phyloP scores from a whole-genome alignment of 2,113 vertebrate species.

The Trematomus loennbergii region DNA sequence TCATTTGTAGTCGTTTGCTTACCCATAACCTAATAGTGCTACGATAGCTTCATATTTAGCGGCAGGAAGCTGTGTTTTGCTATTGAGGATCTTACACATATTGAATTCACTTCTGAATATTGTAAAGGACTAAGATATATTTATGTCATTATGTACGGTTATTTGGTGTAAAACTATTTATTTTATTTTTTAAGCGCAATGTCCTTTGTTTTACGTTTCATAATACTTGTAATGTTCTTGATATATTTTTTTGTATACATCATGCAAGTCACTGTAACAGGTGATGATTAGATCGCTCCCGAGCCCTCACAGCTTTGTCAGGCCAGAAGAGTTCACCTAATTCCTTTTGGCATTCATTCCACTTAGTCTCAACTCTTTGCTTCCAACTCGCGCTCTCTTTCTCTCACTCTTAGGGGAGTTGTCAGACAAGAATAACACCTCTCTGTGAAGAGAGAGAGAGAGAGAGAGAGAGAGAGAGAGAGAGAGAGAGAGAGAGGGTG shows the following conservation, averaged over 20 bases:
- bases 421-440: slow-evolving; percentile 73
- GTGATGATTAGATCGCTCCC: slow-evolving; percentile 55
- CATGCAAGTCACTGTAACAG: slow-evolving; percentile 42
- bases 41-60: not conserved
- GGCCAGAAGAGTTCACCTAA: slow-evolving; percentile 53
- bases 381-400: slow-evolving; percentile 38
- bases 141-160: not conserved
- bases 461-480: not conserved
- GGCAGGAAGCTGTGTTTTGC: not conserved
- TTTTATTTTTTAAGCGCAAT: not conserved
- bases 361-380: slow-evolving; percentile 52
- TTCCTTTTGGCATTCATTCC: slow-evolving; percentile 68
- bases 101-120: not conserved
- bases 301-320: slow-evolving; percentile 44
- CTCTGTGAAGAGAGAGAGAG: slow-evolving; percentile 43
- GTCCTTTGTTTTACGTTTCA: not conserved
- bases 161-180: not conserved
- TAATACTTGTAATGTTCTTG: not conserved
- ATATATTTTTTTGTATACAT: slow-evolving; percentile 1
- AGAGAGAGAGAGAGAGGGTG: too few relatives aligned
- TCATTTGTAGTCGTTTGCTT: not conserved
- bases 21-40: not conserved
- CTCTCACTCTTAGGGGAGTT: slow-evolving; percentile 67
- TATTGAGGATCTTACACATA: not conserved
- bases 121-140: not conserved